Base-by-base conservation (phyloP, 53 echinoderm and acorn worm genomes). In the Arbacia lixula region DNA sequence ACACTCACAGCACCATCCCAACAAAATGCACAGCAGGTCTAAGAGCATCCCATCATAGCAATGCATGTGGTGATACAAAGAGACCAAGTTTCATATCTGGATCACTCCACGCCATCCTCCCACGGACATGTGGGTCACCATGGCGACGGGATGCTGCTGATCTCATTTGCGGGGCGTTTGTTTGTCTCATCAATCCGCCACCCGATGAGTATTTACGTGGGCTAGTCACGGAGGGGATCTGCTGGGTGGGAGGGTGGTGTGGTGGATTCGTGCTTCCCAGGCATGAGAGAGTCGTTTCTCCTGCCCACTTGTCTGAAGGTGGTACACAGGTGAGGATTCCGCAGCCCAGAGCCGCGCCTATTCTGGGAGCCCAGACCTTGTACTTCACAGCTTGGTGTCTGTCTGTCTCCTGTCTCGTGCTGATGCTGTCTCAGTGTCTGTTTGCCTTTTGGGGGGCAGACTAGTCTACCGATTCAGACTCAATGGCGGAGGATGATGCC, bases 191-290 rank as follows among this genome's bases (percentile, higher is more conserved):
- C 38, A 66, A 66, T 66, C 24, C 66, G 12, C 66, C 66, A 37
- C 66, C 66, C 19, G 66, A 66, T 66, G 66, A 19, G 66, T 66
- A 66, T 66, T 66, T 66, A 66, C 36, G 66, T 66, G 20, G n/a
- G 66, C 6, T 36, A 26, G 66, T 66, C 66, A 66, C 66, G 66
- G 36, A 66, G 38, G 66, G 66, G 17, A 66, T 66, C 38, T 66
- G n/a, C n/a, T n/a, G 66, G 20, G 66, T 66, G 66, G 66, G 66
- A 66, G 66, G 31, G 63, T 66, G 38, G 20, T 11, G 38, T 66
- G 37, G 9, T 66, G 66, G 36, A 66, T 37, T 36, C 38, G 38
- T 66, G 36, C 66, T 37, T 66, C 66, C 36, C 38, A 66, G 36
- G 66, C 38, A n/a, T n/a, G n/a, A n/a, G n/a, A n/a, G n/a, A n/a